Conservation (phyloP, 2,888 invertebrate genomes). For the Drosophila fulvimacula region DNA sequence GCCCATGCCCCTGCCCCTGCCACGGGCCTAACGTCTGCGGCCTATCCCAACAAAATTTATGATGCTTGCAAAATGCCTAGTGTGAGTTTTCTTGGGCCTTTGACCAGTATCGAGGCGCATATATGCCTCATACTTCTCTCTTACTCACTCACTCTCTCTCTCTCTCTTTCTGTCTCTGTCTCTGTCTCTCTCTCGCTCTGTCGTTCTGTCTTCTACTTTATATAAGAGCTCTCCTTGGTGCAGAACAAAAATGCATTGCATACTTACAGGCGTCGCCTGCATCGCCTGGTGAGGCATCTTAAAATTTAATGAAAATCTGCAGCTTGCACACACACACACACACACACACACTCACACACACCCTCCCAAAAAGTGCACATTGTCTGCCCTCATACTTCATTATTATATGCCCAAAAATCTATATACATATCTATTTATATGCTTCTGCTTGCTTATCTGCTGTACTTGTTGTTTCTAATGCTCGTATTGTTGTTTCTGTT, state of each 20-base stretch:
- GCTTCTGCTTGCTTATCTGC: conserved; percentile 29
- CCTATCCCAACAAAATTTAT: conserved; percentile 50
- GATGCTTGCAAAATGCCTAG: conserved; percentile 47
- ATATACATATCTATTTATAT: conserved; percentile 37
- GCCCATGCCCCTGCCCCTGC: neutral
- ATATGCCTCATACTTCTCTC: conserved; percentile 20
- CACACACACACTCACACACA: conserved; percentile 15
- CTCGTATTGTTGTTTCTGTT: conserved; percentile 56
- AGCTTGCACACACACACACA: conserved; percentile 36
- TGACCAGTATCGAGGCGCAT: conserved; percentile 57
- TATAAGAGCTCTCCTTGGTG: conserved; percentile 40
- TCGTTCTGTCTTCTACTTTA: conserved; percentile 13
- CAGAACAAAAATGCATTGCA: conserved; percentile 73
- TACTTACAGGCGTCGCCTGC: conserved; percentile 54
- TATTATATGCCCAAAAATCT: conserved; percentile 68
- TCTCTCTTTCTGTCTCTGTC: neutral
- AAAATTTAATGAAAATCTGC: conserved; percentile 81
- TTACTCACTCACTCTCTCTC: no score
- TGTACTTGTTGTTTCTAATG: conserved; percentile 49
- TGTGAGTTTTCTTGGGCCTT: conserved; percentile 79
- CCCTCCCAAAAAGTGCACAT: conserved; percentile 25
- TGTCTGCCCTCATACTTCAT: conserved; percentile 40
- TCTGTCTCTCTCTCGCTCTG: neutral
- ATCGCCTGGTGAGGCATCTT: conserved; percentile 59
- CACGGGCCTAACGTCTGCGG: conserved; percentile 4